These are phyloP conservation scores for Ruditapes philippinarum DNA, from an alignment of 1,140 invertebrate species.

Conservation along the genomic window DNA sequence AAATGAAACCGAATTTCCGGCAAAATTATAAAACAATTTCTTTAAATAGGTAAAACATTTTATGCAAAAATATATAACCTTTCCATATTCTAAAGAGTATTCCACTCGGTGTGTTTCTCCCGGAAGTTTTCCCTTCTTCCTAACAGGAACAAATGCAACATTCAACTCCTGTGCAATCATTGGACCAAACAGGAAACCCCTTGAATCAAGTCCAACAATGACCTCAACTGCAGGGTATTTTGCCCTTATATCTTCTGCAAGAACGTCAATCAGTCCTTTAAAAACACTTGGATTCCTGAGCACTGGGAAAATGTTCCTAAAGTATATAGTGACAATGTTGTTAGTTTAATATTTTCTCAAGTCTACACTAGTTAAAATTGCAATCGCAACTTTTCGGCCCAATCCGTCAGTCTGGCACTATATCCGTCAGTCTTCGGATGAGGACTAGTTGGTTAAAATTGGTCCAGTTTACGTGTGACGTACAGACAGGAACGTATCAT, in stretches of 20 bases:
- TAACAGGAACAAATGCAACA: constrained; percentile 95
- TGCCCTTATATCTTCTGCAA: constrained; percentile 90
- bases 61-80: too few species aligned
- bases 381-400: too few species aligned
- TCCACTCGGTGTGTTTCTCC: constrained; percentile 91
- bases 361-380: too few species aligned
- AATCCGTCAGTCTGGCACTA: too few species aligned
- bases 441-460: too few species aligned
- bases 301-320: constrained; percentile 97
- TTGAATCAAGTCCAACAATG: constrained; percentile 95
- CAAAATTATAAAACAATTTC: too few species aligned
- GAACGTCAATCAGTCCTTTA: constrained; percentile 91
- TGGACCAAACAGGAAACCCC: constrained; percentile 97
- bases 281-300: constrained; percentile 92
- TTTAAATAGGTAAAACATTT: too few species aligned
- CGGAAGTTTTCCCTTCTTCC: constrained; percentile 98
- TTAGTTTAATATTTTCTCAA: too few species aligned
- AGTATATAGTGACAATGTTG: constrained; percentile 26
- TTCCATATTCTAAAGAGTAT: constrained; percentile 96
- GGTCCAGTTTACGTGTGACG: too few species aligned
- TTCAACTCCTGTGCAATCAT: constrained; percentile 93
- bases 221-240: constrained; percentile 91
- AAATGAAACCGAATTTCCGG: too few species aligned
- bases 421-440: too few species aligned
- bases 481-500: too few species aligned